Evolutionary conservation across 1,140 invertebrate genomes (phyloP), one percentile per base, ranked within the genome.

Genomic region (Hesperophylax magnus): DNA sequence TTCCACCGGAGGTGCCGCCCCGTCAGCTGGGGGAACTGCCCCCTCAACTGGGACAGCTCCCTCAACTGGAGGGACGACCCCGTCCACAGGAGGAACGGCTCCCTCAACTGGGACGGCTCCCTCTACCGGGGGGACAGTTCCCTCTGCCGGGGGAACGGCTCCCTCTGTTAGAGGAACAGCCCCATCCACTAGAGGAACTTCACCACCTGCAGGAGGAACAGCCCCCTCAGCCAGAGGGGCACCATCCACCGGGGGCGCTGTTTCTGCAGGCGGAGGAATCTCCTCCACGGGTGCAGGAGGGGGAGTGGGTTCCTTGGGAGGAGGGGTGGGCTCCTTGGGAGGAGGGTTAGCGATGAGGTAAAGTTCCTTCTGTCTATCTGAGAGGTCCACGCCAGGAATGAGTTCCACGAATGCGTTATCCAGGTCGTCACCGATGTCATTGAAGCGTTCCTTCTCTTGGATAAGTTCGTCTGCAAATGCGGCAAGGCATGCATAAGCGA

Each of bases 391-490:
- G 72, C 91, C 91, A 27, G 90, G 90, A 89, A 98, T 98, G 89
- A 99, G 93, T 90, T 98, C 98, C 87, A 97, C 93, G 92, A 99
- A 99, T 82, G 98, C 98, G 87, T 95, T 93, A 91, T 99, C 98
- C 93, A 99, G 93, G 91, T 98, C 98, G 91, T 99, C 97, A 85
- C 96, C 97, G 91, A 99, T 97, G 86, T 96, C 94, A 91, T 99
- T 99, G 94, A 96, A 99, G 91, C 96, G 97, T 92, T 99, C 98
- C 92, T 98, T 99, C 91, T 98, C 98, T 88, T 94, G 94, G 90
- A 99, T 97, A 91, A 99, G 93, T 90, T 99, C 98, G 95, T 99
- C 98, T 99, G 95, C 86, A 85, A 86, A 88, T 85, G 85, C 84
- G 85, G 78, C 77, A 75, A 80, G 72, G 22, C 65, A 72, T 52